Evolutionary conservation across 2,888 invertebrate genomes (phyloP), one percentile per base, ranked within the genome.

Genomic region (Crioceris asparagi): DNA sequence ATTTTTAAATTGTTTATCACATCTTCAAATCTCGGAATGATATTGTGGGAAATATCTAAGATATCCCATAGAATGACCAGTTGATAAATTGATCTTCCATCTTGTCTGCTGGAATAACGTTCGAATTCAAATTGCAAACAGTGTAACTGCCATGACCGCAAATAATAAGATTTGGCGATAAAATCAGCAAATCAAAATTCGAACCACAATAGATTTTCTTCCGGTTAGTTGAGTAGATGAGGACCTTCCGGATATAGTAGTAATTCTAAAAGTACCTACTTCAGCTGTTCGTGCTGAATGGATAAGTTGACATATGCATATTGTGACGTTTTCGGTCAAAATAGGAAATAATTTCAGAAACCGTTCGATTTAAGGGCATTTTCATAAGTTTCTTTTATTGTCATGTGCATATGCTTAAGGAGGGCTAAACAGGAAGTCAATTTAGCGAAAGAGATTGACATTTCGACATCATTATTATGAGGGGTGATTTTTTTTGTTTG

Each of bases 371-470:
- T 41, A 45, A 46, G 44, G 42, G 37, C 32, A 35, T 46, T 47
- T 45, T 45, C 40, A 34, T 38, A 39, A 40, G 40, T 43, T 40
- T 46, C 42, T 35, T 41, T 35, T 36, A 33, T 39, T 46, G 39
- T 37, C 35, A 32, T 46, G 44, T 40, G 45, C 47, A 46, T 45
- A 42, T 40, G 40, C 14, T 32, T 39, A 43, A 37, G 40, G 25
- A 38, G 45, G 37, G 39, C 38, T 40, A 44, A 45, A 46, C 43
- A 45, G 52, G 56, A 55, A 56, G 55, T 56, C 55, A 55, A 56
- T 54, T 49, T 33, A 48, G 50, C 54, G 56, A 53, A 54, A 55
- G 54, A 51, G 56, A 56, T 56, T 56, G 56, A 56, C 56, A 54
- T 47, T 43, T 53, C 46, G 38, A 47, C 47, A 47, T 50, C 52